A percentile compares a stretch with the other conserved stretches of the same genome.
phyloP scores from a whole-genome alignment of 1,140 invertebrate species.

The Ditylenchus dipsaci region DNA sequence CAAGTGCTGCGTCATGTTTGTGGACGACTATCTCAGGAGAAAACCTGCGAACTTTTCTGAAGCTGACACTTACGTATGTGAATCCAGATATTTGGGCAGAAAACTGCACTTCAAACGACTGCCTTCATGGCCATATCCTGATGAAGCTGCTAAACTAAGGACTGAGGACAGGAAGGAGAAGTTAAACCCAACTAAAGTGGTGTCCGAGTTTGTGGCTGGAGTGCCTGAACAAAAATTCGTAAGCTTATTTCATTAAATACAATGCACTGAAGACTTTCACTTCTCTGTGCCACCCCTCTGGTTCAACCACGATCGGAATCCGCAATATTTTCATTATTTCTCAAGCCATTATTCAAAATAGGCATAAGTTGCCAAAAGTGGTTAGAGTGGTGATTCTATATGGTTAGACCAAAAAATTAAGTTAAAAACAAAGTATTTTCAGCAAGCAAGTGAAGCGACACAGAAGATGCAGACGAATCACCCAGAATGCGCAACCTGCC shows the following conservation, averaged over 20 bases:
- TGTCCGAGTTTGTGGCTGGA: slow-evolving; percentile 25
- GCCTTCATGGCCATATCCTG: slow-evolving; percentile 33
- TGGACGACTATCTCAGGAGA: slow-evolving; percentile 86
- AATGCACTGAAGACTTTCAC: too few relatives aligned
- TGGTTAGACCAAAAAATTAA: too few relatives aligned
- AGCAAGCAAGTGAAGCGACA: not conserved
- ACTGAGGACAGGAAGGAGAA: slow-evolving; percentile 21
- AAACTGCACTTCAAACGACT: slow-evolving; percentile 45
- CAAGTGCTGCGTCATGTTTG: slow-evolving; percentile 84
- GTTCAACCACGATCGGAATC: too few relatives aligned
- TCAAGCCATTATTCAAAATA: too few relatives aligned
- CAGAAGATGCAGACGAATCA: not conserved
- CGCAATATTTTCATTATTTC: too few relatives aligned
- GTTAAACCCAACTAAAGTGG: slow-evolving; percentile 21
- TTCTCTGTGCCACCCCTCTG: too few relatives aligned
- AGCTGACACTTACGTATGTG: slow-evolving; percentile 93
- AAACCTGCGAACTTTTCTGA: slow-evolving; percentile 70
- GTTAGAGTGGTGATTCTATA: too few relatives aligned
- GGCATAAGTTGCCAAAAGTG: too few relatives aligned
- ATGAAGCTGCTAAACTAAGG: slow-evolving; percentile 30
- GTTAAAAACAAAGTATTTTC: too few relatives aligned
- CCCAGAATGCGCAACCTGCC: slow-evolving; percentile 33
- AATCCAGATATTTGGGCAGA: slow-evolving; percentile 76
- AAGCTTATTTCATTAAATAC: not conserved
- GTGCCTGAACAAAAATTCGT: not conserved